Evolutionary conservation across 2,888 invertebrate species (phyloP).

Genomic region (Stomorhina lunata): DNA sequence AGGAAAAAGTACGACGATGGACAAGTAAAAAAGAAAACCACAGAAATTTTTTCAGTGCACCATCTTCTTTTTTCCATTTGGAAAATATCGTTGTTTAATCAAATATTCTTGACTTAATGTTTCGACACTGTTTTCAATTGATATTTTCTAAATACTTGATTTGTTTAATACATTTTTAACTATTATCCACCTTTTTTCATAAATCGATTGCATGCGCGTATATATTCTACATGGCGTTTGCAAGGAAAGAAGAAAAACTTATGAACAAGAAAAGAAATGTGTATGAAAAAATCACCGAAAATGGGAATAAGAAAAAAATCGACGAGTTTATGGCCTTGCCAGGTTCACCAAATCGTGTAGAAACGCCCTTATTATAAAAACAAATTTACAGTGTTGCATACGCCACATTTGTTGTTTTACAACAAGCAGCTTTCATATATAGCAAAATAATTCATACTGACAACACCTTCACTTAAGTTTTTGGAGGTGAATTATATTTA

Average conservation of each 20-base stretch:
- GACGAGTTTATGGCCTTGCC: slow-evolving; percentile 5
- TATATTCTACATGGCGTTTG: slow-evolving; percentile 50
- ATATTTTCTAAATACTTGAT: slow-evolving; percentile 16
- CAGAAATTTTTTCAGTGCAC: slow-evolving; percentile 49
- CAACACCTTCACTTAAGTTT: too few relatives aligned
- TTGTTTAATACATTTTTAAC: neutral
- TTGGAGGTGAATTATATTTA: too few relatives aligned
- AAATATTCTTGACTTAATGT: neutral
- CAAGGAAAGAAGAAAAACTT: slow-evolving; percentile 61
- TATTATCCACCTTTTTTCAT: slow-evolving; percentile 27
- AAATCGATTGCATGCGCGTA: slow-evolving; percentile 54
- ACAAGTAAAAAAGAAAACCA: slow-evolving; percentile 50
- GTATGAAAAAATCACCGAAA: slow-evolving; percentile 22
- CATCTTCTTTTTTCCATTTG: slow-evolving; percentile 29
- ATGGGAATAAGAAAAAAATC: slow-evolving; percentile 26
- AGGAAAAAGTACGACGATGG: slow-evolving; percentile 23
- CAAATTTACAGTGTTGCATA: neutral
- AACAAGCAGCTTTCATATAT: neutral
- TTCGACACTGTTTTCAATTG: neutral
- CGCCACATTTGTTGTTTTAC: neutral
- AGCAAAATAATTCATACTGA: too few relatives aligned
- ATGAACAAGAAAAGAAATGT: slow-evolving; percentile 53
- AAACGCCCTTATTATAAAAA: slow-evolving; percentile 20
- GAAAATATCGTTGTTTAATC: slow-evolving; percentile 27
- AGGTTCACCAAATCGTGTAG: slow-evolving; percentile 21